Evolutionary conservation across 23 tunicate species (phyloP).

Genomic region (Trididemnum nubilum): DNA sequence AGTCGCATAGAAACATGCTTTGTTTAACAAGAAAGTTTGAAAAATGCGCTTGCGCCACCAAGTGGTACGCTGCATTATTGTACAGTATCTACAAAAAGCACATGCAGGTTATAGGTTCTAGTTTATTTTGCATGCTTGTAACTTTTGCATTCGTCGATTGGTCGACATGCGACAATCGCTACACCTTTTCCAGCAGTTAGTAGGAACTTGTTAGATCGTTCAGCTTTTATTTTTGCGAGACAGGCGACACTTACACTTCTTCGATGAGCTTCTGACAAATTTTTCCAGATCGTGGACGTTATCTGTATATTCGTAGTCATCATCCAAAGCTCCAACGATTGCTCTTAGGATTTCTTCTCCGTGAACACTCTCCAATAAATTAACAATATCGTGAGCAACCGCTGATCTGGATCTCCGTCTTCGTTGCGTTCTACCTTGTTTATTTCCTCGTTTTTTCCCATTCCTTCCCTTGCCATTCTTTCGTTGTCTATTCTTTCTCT

Average conservation of each 20-base stretch:
- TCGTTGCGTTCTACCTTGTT: neutral
- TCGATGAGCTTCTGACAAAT: neutral
- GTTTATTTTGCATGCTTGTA: slow-evolving; percentile 12
- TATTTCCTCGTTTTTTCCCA: neutral
- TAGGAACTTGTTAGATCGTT: neutral
- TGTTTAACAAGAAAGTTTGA: too few species aligned
- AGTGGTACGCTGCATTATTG: too few species aligned
- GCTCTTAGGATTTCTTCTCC: slow-evolving; percentile 15
- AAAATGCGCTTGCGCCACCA: too few species aligned
- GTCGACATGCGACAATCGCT: neutral
- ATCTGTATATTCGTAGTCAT: neutral
- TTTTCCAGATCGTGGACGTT: neutral
- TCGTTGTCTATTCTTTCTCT: neutral
- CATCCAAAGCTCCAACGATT: slow-evolving; percentile 19
- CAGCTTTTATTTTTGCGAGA: neutral
- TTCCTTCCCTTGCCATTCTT: neutral
- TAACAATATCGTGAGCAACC: slow-evolving; percentile 1
- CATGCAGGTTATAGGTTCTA: too few species aligned
- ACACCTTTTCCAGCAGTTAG: slow-evolving; percentile 13
- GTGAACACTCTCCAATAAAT: slow-evolving; percentile 10
- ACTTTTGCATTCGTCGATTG: neutral
- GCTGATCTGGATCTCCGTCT: neutral
- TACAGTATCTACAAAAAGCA: too few species aligned
- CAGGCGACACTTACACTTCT: slow-evolving; percentile 7
- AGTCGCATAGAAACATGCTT: too few species aligned